A percentile compares a stretch with the other conserved stretches of the same genome.
Evolutionary conservation across 2,797 vertebrate species (phyloP).

Genomic region (Champsocephalus esox): DNA sequence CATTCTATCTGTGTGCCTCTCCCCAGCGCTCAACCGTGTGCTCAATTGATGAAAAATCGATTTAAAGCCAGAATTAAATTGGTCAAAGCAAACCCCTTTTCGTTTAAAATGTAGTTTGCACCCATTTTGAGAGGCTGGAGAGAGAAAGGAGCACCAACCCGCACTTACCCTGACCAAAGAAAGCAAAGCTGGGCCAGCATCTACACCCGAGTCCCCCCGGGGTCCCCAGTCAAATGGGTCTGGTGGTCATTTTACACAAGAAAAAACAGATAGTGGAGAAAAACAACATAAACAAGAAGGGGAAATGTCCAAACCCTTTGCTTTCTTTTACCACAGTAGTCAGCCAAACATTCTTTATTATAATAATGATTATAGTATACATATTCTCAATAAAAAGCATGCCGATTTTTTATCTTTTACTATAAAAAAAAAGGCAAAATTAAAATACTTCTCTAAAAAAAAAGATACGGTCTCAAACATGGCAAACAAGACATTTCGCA

Average conservation of each 20-base stretch:
- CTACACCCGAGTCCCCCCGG: conserved; percentile 80
- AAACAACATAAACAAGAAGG: conserved; percentile 74
- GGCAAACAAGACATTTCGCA: conserved; percentile 81
- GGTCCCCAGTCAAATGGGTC: conserved; percentile 81
- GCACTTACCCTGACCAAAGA: conserved; percentile 85
- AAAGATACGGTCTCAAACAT: conserved; percentile 75
- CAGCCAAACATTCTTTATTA: conserved; percentile 85
- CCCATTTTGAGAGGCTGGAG: conserved; percentile 74
- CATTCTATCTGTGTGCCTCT: conserved; percentile 83
- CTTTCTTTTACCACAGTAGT: conserved; percentile 79
- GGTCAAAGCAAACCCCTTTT: conserved; percentile 8
- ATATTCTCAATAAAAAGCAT: conserved; percentile 81
- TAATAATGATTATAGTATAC: conserved; percentile 79
- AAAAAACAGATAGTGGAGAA: conserved; percentile 82
- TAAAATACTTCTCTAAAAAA: conserved; percentile 78
- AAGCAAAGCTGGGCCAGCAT: conserved; percentile 79
- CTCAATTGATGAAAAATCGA: conserved; percentile 1
- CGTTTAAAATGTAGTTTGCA: conserved; percentile 4
- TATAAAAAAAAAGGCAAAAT: conserved; percentile 62
- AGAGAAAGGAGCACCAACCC: conserved; percentile 80
- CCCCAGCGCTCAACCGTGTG: conserved; percentile 72
- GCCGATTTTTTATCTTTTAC: conserved; percentile 60
- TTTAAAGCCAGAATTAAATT: conserved; percentile 26
- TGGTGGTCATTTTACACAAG: conserved; percentile 82
- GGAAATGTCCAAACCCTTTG: conserved; percentile 79